Evolutionary conservation across 2,888 invertebrate species (phyloP).

Genomic region (Exephanes ischioxanthus): DNA sequence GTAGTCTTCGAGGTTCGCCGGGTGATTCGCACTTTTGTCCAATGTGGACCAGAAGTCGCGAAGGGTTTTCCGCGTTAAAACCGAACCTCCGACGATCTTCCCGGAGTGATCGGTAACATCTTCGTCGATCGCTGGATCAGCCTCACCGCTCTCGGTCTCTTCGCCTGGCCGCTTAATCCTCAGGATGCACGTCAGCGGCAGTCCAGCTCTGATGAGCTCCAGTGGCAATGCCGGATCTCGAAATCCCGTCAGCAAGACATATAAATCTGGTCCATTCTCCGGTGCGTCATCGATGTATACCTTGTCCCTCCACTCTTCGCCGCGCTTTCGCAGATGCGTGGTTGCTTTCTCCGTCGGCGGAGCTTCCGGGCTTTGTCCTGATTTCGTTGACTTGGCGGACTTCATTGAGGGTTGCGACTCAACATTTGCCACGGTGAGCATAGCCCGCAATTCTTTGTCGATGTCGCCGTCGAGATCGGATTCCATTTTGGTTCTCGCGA

Average conservation of each 20-base stretch:
- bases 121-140: not conserved
- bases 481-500: slow-evolving; percentile 69
- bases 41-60: slow-evolving; percentile 75
- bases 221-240: slow-evolving; percentile 75
- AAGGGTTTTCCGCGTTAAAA: slow-evolving; percentile 35
- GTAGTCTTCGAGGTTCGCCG: slow-evolving; percentile 77
- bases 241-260: slow-evolving; percentile 86
- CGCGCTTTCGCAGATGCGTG: slow-evolving; percentile 85
- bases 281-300: slow-evolving; percentile 87
- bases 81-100: not conserved
- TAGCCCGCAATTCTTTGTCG: slow-evolving; percentile 74
- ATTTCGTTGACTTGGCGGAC: slow-evolving; percentile 61
- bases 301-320: slow-evolving; percentile 87
- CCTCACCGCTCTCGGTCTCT: not conserved
- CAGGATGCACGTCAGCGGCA: slow-evolving; percentile 77
- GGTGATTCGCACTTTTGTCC: slow-evolving; percentile 64
- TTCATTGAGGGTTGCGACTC: slow-evolving; percentile 55
- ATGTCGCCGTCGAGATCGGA: slow-evolving; percentile 70
- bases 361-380: slow-evolving; percentile 71
- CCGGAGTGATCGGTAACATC: not conserved
- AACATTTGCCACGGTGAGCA: slow-evolving; percentile 67
- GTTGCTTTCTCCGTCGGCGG: slow-evolving; percentile 85
- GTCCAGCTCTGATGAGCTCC: slow-evolving; percentile 74
- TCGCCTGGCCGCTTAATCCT: slow-evolving; percentile 73
- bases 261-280: slow-evolving; percentile 86